Evolutionary conservation across 2,113 vertebrate species (phyloP).

Genomic region (Nymphicus hollandicus): DNA sequence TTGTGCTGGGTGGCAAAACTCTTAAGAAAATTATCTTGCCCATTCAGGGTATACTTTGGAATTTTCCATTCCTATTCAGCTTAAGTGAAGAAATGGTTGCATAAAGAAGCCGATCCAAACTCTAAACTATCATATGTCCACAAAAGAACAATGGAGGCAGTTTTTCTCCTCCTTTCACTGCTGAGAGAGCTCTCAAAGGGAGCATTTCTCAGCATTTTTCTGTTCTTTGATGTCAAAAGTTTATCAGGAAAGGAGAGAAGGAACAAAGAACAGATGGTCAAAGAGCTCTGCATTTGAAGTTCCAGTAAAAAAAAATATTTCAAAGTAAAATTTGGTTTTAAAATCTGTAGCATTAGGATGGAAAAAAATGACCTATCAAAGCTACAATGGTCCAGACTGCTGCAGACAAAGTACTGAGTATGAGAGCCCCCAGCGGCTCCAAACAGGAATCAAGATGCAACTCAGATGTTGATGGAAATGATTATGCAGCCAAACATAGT

Average conservation of each 20-base stretch:
- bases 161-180: background rate
- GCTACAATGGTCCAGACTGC: background rate
- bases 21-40: background rate
- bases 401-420: background rate
- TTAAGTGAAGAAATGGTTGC: background rate
- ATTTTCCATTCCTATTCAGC: background rate
- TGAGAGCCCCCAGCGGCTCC: background rate
- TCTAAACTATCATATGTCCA: background rate
- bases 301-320: background rate
- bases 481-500: background rate
- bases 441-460: background rate
- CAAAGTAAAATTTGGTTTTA: conserved; percentile 14
- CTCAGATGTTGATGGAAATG: background rate
- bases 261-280: conserved; percentile 49
- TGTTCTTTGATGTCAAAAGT: conserved; percentile 48
- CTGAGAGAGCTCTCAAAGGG: conserved; percentile 19
- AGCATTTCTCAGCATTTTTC: conserved; percentile 1
- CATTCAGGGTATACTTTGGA: background rate
- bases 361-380: background rate
- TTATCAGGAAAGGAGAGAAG: background rate
- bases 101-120: background rate
- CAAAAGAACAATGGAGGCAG: conserved; percentile 12
- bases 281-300: background rate
- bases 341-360: background rate
- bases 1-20: background rate